Percentiles rank a stretch among this genome's conserved stretches.
These are phyloP conservation scores for Pachycephala philippinensis DNA, from an alignment of 2,113 vertebrate species.

Conservation along the genomic window DNA sequence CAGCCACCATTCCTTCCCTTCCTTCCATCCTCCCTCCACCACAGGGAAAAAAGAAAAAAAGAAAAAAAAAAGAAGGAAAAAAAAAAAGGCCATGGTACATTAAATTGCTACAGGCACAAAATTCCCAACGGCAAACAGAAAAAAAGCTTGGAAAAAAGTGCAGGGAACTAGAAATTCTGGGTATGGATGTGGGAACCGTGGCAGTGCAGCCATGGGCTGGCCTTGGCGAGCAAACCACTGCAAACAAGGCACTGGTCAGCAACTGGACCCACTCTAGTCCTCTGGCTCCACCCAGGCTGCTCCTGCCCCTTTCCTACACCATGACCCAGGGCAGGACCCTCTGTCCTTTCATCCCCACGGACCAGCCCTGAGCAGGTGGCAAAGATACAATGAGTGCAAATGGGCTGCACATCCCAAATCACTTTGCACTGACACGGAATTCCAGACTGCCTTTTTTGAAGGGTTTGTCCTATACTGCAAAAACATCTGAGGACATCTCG, in stretches of 20 bases:
- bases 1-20: background rate
- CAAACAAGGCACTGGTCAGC: background rate
- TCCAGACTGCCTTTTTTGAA: background rate
- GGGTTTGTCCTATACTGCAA: background rate
- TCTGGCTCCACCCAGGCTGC: background rate
- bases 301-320: background rate
- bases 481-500: rapidly evolving
- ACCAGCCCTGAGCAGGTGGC: background rate
- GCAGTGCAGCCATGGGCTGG: background rate
- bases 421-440: background rate
- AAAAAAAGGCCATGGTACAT: background rate
- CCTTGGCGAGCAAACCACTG: background rate
- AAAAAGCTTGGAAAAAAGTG: background rate
- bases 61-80: rapidly evolving
- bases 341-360: rapidly evolving
- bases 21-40: background rate
- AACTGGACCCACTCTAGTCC: background rate
- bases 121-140: constrained; percentile 1
- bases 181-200: background rate
- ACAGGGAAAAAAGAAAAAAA: background rate
- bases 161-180: background rate
- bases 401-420: background rate
- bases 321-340: background rate
- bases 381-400: background rate
- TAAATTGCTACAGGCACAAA: constrained; percentile 33